These are phyloP conservation scores for Chroicocephalus ridibundus DNA, from an alignment of 2,113 vertebrate species.

Conservation along the genomic window DNA sequence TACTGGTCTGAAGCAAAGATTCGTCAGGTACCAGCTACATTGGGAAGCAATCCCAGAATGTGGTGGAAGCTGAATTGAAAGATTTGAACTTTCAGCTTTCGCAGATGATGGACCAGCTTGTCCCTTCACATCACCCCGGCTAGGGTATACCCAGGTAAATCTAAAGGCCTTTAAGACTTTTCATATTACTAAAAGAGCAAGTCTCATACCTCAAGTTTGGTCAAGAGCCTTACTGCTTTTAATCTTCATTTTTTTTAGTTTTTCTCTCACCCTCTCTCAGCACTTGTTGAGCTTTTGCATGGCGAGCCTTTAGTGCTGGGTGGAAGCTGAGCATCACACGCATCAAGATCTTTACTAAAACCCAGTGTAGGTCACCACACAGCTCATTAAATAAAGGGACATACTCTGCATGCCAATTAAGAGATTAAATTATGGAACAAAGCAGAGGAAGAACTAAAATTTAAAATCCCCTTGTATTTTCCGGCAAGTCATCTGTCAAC, in stretches of 20 bases:
- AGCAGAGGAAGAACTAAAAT: slow-evolving; percentile 18
- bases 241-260: not conserved
- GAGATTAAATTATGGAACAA: slow-evolving; percentile 47
- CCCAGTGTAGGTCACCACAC: slow-evolving; percentile 17
- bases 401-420: slow-evolving; percentile 35
- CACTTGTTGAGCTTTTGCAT: not conserved
- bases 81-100: not conserved
- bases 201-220: not conserved
- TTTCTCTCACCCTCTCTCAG: not conserved
- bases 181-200: not conserved
- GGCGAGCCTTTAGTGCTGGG: not conserved
- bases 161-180: not conserved
- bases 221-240: not conserved
- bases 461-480: slow-evolving; percentile 46
- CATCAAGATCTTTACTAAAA: not conserved
- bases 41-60: not conserved
- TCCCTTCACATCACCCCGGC: not conserved
- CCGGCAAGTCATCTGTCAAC: slow-evolving; percentile 41
- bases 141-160: not conserved
- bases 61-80: not conserved
- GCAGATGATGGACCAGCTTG: not conserved
- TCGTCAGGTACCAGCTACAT: not conserved
- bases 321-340: not conserved
- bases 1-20: not conserved
- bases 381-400: slow-evolving; percentile 24